phyloP scores from a whole-genome alignment of 2,888 invertebrate species.

The Petrolisthes manimaculis region DNA sequence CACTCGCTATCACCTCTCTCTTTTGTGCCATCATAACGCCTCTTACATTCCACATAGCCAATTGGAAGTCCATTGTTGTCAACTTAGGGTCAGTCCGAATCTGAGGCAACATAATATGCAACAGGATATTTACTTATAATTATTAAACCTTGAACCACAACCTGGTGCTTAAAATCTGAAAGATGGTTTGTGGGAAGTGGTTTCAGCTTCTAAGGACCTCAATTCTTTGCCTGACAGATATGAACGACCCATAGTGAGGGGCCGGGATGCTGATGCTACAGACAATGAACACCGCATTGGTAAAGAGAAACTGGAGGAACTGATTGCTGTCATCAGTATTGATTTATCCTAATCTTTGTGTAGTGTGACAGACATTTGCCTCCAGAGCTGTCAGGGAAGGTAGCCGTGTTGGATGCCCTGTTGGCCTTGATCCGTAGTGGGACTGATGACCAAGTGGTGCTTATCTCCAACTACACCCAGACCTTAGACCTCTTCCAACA shows the following conservation, averaged over 20 bases:
- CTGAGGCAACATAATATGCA: no score
- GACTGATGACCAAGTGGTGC: conserved; percentile 93
- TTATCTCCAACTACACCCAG: conserved; percentile 99
- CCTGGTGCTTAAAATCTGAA: no score
- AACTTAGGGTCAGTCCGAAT: no score
- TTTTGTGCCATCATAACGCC: no score
- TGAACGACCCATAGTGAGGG: conserved; percentile 88
- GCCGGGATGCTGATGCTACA: conserved; percentile 92
- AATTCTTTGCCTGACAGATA: conserved; percentile 71
- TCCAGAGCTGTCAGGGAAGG: conserved; percentile 83
- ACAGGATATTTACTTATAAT: no score
- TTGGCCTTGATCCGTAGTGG: conserved; percentile 91
- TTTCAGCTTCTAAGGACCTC: no score
- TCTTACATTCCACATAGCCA: no score
- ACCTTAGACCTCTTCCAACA: conserved; percentile 96
- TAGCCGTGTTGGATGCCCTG: conserved; percentile 95
- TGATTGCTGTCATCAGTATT: conserved; percentile 89
- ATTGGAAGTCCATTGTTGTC: no score
- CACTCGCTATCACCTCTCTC: no score
- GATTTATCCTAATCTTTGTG: conserved; percentile 64
- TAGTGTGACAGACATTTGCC: conserved; percentile 60
- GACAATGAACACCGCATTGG: conserved; percentile 85
- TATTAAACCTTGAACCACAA: no score
- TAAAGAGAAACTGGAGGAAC: conserved; percentile 84
- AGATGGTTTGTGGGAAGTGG: no score